These are phyloP conservation scores for Xenopus borealis DNA, from an alignment of 2,113 vertebrate genomes.

Conservation along the genomic window DNA sequence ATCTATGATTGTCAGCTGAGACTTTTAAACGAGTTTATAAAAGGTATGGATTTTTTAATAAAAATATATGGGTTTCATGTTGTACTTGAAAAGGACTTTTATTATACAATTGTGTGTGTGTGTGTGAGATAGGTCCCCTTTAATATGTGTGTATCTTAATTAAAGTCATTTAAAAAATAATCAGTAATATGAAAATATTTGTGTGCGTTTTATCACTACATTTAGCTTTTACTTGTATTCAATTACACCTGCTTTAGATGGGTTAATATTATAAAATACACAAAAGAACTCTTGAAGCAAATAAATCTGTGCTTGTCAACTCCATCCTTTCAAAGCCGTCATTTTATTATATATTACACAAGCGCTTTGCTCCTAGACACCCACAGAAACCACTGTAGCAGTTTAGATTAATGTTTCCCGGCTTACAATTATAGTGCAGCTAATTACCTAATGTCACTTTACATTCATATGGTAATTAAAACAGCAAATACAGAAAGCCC, in stretches of 20 bases:
- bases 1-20: too few relatives aligned
- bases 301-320: background rate
- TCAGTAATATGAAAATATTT: background rate
- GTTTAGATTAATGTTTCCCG: slow-evolving; percentile 35
- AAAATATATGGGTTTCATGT: too few relatives aligned
- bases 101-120: too few relatives aligned
- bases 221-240: background rate
- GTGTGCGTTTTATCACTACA: background rate
- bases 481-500: slow-evolving; percentile 36
- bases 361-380: slow-evolving; percentile 11
- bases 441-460: slow-evolving; percentile 42
- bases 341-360: slow-evolving; percentile 16
- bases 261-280: background rate
- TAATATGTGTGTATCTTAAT: background rate
- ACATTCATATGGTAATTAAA: slow-evolving; percentile 47
- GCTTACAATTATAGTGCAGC: slow-evolving; percentile 41
- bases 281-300: background rate
- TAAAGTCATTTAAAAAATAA: background rate
- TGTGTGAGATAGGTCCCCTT: too few relatives aligned
- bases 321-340: slow-evolving; percentile 2
- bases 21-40: too few relatives aligned
- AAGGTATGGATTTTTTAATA: too few relatives aligned
- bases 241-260: background rate
- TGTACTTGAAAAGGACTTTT: too few relatives aligned
- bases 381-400: slow-evolving; percentile 21